phyloP scores from a whole-genome alignment of 1,140 invertebrate genomes.

The Microplitis demolitor region DNA sequence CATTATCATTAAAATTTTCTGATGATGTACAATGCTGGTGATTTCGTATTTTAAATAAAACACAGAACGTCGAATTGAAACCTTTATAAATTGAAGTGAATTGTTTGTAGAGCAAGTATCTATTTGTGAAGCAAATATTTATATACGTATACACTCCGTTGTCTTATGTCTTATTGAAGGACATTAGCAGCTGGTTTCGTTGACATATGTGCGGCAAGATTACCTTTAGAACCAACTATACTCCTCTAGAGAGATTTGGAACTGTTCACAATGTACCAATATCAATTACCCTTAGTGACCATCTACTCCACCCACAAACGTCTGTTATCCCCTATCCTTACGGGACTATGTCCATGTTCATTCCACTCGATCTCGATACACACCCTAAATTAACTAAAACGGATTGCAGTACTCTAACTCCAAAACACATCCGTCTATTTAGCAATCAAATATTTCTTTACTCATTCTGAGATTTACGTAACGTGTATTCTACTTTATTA shows the following conservation, averaged over 20 bases:
- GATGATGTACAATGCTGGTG: too few species aligned
- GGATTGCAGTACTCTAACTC: background rate
- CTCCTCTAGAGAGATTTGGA: conserved; percentile 12
- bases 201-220: background rate
- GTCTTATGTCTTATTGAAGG: background rate
- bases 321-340: conserved; percentile 35
- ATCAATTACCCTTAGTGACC: conserved; percentile 47
- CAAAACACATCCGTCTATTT: background rate
- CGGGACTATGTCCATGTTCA: conserved; percentile 16
- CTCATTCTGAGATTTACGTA: too few species aligned
- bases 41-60: too few species aligned
- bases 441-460: background rate
- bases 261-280: conserved; percentile 40
- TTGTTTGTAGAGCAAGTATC: background rate
- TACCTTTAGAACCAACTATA: background rate
- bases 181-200: conserved; percentile 8
- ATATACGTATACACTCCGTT: background rate
- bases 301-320: conserved; percentile 18
- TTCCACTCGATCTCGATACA: background rate
- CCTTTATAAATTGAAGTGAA: background rate
- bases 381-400: conserved; percentile 2
- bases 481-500: too few species aligned
- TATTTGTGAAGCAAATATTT: background rate
- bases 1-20: background rate
- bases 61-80: background rate